phyloP scores from a whole-genome alignment of 2,888 invertebrate genomes.

The Keiferia lycopersicella region DNA sequence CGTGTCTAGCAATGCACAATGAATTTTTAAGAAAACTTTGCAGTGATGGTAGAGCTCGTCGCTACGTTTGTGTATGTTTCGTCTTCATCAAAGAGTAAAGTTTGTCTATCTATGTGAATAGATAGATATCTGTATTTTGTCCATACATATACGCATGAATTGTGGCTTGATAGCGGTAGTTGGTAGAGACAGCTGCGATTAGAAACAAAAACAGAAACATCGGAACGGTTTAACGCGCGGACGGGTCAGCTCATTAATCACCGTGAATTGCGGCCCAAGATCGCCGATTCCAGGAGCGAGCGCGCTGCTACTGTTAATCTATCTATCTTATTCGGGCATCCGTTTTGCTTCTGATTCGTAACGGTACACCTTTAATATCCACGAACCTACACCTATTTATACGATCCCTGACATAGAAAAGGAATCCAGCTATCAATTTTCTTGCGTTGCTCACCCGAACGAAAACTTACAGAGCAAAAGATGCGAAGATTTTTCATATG shows the following conservation, averaged over 20 bases:
- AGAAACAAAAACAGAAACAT: constrained; percentile 32
- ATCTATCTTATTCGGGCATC: constrained; percentile 30
- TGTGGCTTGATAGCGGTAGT: not conserved
- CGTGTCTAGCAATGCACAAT: constrained; percentile 17
- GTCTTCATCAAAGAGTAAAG: not conserved
- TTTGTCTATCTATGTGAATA: not conserved
- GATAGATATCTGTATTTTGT: not conserved
- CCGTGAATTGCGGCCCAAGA: constrained; percentile 36
- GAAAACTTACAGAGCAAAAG: not conserved
- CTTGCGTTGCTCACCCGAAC: constrained; percentile 10
- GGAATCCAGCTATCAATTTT: not conserved
- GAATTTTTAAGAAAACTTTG: constrained; percentile 8
- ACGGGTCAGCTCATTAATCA: constrained; percentile 42
- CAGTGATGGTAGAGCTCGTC: not conserved
- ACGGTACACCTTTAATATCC: constrained; percentile 5
- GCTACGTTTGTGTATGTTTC: not conserved
- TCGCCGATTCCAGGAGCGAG: constrained; percentile 31
- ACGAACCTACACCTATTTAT: not conserved
- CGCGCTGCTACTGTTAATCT: constrained; percentile 30
- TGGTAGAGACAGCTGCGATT: constrained; percentile 20
- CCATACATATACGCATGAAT: not conserved
- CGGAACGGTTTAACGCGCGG: constrained; percentile 35
- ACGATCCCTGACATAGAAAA: not conserved
- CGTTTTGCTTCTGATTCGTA: constrained; percentile 28
- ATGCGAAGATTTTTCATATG: constrained; percentile 9